Base-by-base conservation (phyloP, 2,113 vertebrate genomes). In the Anolis sagrei region DNA sequence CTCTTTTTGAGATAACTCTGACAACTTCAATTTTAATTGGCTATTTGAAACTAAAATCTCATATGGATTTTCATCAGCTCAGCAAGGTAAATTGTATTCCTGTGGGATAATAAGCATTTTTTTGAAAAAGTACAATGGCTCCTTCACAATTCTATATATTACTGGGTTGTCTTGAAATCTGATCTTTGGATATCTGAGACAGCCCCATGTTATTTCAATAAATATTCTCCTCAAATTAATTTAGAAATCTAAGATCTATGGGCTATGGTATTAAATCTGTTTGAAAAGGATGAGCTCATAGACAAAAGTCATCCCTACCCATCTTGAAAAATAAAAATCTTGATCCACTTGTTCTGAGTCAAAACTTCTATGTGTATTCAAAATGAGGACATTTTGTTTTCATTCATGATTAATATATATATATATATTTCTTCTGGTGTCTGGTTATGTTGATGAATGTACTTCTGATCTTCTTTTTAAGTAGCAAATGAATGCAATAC, bases 251-350 rank as follows among this genome's bases (percentile, higher is more conserved):
- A 70, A 72, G 81, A 81, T 76, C 85, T 89, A 25, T 83, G 36
- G 82, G 82, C 44, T 85, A 73, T 89, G 85, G 84, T 83, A 83
- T 90, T 85, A 85, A 44, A 90, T 29, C 75, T 69, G 61, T 84
- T 89, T 88, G 87, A 77, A 51, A 90, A 79, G 62, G 48, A 84
- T 32, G 29, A 68, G 79, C 84, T 86, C 51, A 90, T 25, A 76
- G 68, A 83, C 86, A 89, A 13, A 86, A 86, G 23, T 25, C 29
- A 4, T 83, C 84, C 87, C 80, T 92, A 87, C 21, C 75, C 69
- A 9, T 32, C 1, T 83, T 73, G 39, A 51, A 76, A 89, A 89
- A 87, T n/a, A 83, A 80, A 69, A 88, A 80, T 36, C 25, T 74
- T 72, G 8, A 54, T 83, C 49, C 54, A 92, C 48, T 82, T 91